Evolutionary conservation across 2,888 invertebrate genomes (phyloP).

Genomic region (Steinernema scapterisci): DNA sequence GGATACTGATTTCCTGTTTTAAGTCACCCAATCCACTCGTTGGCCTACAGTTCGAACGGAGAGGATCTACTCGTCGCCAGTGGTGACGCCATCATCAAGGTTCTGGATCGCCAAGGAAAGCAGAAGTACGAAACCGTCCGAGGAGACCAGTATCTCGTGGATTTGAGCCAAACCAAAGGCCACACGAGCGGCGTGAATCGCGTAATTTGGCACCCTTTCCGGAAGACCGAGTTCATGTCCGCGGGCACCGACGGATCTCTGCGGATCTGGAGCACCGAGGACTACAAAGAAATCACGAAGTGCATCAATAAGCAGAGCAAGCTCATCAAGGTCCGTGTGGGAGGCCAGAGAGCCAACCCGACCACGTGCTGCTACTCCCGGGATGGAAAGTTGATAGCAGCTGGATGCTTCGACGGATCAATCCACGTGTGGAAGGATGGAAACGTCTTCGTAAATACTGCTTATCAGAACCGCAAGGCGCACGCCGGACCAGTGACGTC

Average conservation of each 20-base stretch:
- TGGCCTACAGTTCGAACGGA: slow-evolving; percentile 91
- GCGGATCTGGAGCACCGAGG: slow-evolving; percentile 85
- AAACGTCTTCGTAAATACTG: slow-evolving; percentile 84
- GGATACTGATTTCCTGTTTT: slow-evolving; percentile 38
- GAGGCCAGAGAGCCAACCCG: slow-evolving; percentile 62
- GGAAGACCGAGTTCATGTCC: slow-evolving; percentile 89
- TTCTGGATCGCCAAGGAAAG: slow-evolving; percentile 74
- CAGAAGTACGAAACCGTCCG: slow-evolving; percentile 65
- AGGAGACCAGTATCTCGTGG: slow-evolving; percentile 86
- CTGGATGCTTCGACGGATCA: slow-evolving; percentile 91
- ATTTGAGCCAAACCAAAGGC: slow-evolving; percentile 90
- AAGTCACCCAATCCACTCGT: slow-evolving; percentile 83
- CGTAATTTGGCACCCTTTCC: slow-evolving; percentile 91
- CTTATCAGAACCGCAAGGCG: slow-evolving; percentile 77
- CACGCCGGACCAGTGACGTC: slow-evolving; percentile 71
- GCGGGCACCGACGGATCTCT: slow-evolving; percentile 89
- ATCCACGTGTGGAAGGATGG: slow-evolving; percentile 96
- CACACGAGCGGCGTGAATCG: slow-evolving; percentile 88
- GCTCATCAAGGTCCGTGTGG: slow-evolving; percentile 62
- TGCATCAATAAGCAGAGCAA: slow-evolving; percentile 63
- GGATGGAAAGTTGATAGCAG: slow-evolving; percentile 77
- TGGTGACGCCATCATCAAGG: slow-evolving; percentile 76
- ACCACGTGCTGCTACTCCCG: slow-evolving; percentile 59
- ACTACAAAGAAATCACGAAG: slow-evolving; percentile 71
- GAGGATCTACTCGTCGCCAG: slow-evolving; percentile 89